A percentile compares a stretch with the other conserved stretches of the same genome.
phyloP scores from a whole-genome alignment of 2,797 vertebrate species.

The Kryptopterus vitreolus region DNA sequence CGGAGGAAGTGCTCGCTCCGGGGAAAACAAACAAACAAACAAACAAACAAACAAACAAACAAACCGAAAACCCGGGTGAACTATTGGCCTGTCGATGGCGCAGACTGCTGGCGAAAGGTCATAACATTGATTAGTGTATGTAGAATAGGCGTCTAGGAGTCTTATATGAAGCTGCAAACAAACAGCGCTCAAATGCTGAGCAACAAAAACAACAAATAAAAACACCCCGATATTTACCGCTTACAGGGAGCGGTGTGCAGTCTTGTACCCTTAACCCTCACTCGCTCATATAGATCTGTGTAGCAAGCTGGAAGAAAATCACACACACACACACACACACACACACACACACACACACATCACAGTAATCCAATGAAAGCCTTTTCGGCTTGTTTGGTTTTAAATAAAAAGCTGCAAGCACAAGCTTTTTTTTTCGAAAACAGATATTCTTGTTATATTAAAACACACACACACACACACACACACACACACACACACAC shows the following conservation, averaged over 20 bases:
- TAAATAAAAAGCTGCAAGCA: not conserved
- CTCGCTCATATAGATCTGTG: constrained; percentile 12
- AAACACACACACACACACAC: not conserved
- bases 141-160: not conserved
- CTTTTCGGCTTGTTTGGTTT: not conserved
- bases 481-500: constrained; percentile 22
- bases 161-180: not conserved
- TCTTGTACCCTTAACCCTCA: constrained; percentile 1
- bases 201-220: not conserved
- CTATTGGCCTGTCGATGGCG: not conserved
- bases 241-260: not conserved
- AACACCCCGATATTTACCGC: not conserved
- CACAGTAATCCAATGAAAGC: not conserved
- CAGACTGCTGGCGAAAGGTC: not conserved
- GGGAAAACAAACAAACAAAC: not conserved
- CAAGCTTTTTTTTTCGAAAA: not conserved
- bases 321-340: not conserved
- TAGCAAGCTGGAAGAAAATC: constrained; percentile 9
- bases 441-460: not conserved
- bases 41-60: not conserved
- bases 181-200: not conserved
- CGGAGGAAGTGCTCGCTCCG: not conserved
- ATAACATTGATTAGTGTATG: constrained; percentile 16
- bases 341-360: not conserved
- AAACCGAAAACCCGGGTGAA: not conserved